Evolutionary conservation across 2,797 vertebrate genomes (phyloP).

Genomic region (Pelochelys cantorii): DNA sequence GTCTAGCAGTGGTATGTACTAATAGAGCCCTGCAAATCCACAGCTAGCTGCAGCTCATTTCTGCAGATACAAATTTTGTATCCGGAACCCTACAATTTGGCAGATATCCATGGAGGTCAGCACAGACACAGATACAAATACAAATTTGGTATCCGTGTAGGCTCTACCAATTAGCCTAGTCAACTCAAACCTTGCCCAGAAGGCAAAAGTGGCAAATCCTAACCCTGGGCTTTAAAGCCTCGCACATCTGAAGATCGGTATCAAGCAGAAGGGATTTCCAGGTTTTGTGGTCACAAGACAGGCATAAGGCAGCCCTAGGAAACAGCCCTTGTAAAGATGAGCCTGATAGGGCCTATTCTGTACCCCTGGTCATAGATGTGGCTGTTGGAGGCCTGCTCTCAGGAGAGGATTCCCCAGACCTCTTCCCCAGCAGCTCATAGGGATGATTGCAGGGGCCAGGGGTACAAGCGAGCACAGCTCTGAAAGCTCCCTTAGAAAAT

Average conservation of each 20-base stretch:
- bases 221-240: background rate
- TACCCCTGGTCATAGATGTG: background rate
- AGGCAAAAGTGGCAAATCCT: background rate
- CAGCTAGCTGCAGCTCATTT: no score
- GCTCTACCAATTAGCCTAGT: no score
- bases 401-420: background rate
- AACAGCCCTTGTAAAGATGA: background rate
- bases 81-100: no score
- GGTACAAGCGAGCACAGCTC: background rate
- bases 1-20: background rate
- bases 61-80: no score
- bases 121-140: no score
- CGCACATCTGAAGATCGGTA: background rate
- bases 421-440: fast-evolving
- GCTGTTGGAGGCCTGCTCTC: background rate
- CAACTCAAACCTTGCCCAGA: background rate
- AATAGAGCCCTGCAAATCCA: no score
- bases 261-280: background rate
- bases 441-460: background rate
- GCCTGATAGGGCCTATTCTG: background rate
- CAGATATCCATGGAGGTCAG: no score
- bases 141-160: no score
- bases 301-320: background rate
- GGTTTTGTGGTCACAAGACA: background rate
- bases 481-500: background rate